These are phyloP conservation scores for Cassiopea andromeda DNA, from an alignment of 30 jellyfish, hydroid and myxozoan species.

Conservation along the genomic window DNA sequence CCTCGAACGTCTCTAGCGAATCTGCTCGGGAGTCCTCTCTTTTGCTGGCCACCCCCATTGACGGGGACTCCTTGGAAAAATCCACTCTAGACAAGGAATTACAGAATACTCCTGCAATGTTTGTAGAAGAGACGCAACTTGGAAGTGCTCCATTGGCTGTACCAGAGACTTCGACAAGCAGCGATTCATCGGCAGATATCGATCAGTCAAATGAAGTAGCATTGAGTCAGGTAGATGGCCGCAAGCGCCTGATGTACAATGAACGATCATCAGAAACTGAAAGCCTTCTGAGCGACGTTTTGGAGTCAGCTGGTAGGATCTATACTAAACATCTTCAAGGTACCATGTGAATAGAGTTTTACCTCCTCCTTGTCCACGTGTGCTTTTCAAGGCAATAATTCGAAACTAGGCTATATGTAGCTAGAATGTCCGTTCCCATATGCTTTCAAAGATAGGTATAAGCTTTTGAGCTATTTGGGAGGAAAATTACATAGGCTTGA, in stretches of 20 bases:
- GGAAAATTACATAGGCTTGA: neutral
- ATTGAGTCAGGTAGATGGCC: neutral
- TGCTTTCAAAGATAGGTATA: neutral
- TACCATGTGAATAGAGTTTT: no score
- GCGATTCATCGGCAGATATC: constrained; percentile 58
- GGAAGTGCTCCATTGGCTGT: constrained; percentile 36
- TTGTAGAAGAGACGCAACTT: neutral
- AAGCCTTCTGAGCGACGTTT: constrained; percentile 59
- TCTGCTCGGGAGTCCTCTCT: neutral
- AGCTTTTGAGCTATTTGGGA: neutral
- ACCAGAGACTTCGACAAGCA: constrained; percentile 38
- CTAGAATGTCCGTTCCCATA: neutral
- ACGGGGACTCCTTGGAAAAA: neutral
- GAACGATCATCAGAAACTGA: constrained; percentile 43
- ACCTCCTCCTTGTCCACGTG: no score
- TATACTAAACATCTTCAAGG: constrained; percentile 57
- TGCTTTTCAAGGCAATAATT: no score
- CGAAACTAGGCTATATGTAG: neutral
- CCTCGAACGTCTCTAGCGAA: neutral
- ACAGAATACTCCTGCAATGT: no score
- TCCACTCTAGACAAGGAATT: neutral
- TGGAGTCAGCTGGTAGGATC: constrained; percentile 60
- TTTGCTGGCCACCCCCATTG: neutral
- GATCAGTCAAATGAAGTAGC: constrained; percentile 8
- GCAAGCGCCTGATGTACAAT: neutral